A percentile compares a stretch with the other conserved stretches of the same genome.
Evolutionary conservation across 2,113 vertebrate genomes (phyloP).

Genomic region (Tachuris rubrigastra): DNA sequence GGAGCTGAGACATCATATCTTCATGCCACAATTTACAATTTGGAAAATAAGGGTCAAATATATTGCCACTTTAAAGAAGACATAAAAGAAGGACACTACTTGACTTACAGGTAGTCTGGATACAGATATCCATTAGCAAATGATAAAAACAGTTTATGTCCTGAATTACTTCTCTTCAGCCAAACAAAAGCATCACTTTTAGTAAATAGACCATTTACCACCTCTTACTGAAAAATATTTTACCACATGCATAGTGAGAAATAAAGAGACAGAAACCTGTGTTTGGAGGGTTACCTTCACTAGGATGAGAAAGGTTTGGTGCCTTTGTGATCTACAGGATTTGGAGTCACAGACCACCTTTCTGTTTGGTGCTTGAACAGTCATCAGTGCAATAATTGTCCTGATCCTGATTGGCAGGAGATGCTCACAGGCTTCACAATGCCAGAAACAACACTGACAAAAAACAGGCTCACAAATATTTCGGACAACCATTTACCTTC

Average conservation of each 20-base stretch:
- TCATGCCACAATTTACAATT: neutral
- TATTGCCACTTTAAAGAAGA: neutral
- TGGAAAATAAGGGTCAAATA: neutral
- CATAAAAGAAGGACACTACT: neutral
- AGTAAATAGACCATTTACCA: neutral
- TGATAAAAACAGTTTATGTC: neutral
- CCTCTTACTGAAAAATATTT: neutral
- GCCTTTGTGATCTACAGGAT: neutral
- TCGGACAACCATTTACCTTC: neutral
- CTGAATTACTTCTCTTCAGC: neutral
- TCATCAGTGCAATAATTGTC: neutral
- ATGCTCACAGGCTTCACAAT: neutral
- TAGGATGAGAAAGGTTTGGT: neutral
- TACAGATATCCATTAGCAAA: neutral
- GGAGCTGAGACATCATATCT: neutral
- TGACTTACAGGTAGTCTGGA: neutral
- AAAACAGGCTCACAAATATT: neutral
- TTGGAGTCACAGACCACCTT: neutral
- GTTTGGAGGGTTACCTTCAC: neutral
- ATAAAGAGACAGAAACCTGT: neutral
- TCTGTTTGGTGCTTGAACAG: neutral
- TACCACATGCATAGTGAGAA: neutral
- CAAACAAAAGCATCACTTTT: neutral
- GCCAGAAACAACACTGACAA: neutral
- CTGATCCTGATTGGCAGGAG: neutral